A percentile compares a stretch with the other conserved stretches of the same genome.
phyloP scores from a whole-genome alignment of 2,113 vertebrate species.

The Sapajus apella region DNA sequence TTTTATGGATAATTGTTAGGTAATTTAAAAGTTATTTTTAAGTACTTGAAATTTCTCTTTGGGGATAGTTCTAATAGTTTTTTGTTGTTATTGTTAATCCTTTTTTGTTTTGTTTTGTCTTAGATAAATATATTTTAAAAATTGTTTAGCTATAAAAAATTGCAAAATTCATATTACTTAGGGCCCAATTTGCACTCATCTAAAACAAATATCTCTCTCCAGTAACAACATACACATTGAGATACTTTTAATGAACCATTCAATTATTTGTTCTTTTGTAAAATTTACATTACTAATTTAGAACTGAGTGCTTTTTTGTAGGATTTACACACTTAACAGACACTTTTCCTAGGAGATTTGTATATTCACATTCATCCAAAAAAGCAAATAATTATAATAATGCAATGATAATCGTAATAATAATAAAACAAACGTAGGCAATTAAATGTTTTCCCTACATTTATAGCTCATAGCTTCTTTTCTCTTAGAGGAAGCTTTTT shows the following conservation, averaged over 20 bases:
- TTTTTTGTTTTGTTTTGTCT: background rate
- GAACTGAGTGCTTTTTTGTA: background rate
- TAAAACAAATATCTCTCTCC: background rate
- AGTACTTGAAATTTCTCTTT: background rate
- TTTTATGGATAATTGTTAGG: background rate
- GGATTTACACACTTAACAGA: background rate
- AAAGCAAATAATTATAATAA: background rate
- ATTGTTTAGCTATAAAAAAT: background rate
- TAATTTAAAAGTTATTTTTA: slow-evolving; percentile 21
- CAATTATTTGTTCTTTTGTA: background rate
- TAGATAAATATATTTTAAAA: background rate
- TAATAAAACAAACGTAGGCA: background rate
- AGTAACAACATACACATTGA: background rate
- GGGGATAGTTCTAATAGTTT: background rate
- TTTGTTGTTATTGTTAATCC: background rate
- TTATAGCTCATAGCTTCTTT: background rate
- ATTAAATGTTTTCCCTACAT: background rate
- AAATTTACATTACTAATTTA: slow-evolving; percentile 2
- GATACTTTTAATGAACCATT: background rate
- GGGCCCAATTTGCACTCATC: background rate
- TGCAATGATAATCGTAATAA: background rate
- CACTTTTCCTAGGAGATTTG: background rate
- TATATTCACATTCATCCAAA: background rate
- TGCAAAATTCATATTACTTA: background rate
- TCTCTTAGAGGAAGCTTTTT: background rate